A percentile compares a stretch with the other conserved stretches of the same genome.
These are phyloP conservation scores for Tenthredo mesomela DNA, from an alignment of 2,888 invertebrate genomes.

Conservation along the genomic window DNA sequence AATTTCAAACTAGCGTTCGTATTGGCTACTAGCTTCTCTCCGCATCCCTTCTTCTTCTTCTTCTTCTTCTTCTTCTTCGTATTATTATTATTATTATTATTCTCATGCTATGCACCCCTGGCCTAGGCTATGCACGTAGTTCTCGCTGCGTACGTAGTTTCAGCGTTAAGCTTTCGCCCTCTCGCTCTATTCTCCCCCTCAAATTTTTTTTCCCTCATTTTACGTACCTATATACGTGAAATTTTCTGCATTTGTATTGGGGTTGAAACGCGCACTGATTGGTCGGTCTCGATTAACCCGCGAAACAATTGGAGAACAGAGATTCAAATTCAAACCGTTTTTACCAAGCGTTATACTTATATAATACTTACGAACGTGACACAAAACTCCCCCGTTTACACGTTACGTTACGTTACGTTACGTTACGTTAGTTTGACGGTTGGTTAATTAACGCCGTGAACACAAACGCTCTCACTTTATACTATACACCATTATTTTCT, in stretches of 20 bases:
- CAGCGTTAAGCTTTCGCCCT: neutral
- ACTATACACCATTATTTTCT: neutral
- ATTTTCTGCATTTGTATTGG: neutral
- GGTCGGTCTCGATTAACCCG: neutral
- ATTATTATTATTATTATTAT: too few species aligned
- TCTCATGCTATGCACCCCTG: too few species aligned
- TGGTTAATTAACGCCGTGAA: slow-evolving; percentile 56
- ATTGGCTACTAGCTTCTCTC: slow-evolving; percentile 17
- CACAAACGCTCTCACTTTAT: neutral
- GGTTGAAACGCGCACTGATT: neutral
- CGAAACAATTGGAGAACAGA: slow-evolving; percentile 53
- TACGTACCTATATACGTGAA: neutral
- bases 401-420: neutral
- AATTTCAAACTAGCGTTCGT: neutral
- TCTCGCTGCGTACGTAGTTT: neutral
- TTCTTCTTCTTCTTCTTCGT: neutral
- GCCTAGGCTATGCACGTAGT: neutral
- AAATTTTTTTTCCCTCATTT: neutral
- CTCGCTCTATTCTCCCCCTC: neutral
- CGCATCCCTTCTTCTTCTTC: neutral
- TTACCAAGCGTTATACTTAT: slow-evolving; percentile 31
- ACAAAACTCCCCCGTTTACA: neutral
- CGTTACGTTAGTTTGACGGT: slow-evolving; percentile 56
- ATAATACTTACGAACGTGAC: neutral
- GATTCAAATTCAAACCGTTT: slow-evolving; percentile 57